Percentiles rank a stretch among this genome's conserved stretches.
Conservation (phyloP, 2,888 invertebrate species). For the Callyntrura sp. region DNA sequence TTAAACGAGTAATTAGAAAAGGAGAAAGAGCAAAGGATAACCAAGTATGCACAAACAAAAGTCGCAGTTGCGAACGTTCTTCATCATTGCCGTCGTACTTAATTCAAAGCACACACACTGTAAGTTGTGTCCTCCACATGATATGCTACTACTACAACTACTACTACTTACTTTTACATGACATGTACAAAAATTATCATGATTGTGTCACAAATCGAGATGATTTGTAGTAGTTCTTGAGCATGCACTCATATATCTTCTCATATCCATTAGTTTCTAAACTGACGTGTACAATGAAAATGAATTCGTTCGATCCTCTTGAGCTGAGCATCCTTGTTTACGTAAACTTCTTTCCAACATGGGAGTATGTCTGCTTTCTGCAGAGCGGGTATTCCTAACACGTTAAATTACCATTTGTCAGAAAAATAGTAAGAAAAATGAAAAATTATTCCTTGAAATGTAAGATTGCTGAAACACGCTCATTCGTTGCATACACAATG, state of each 20-base stretch:
- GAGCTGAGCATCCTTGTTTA: no score
- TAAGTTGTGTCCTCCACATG: no score
- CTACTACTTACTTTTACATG: no score
- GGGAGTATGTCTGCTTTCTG: neutral
- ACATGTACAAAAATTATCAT: no score
- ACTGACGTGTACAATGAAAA: no score
- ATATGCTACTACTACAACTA: no score
- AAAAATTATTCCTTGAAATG: conserved; percentile 15
- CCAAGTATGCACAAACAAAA: conserved; percentile 17
- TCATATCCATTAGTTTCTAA: no score
- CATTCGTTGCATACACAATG: neutral
- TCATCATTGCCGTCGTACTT: no score
- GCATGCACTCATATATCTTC: conserved; percentile 7
- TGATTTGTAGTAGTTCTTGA: no score
- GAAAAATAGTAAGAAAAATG: conserved; percentile 15
- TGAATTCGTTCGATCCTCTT: no score
- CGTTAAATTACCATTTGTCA: conserved; percentile 9
- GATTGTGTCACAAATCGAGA: neutral
- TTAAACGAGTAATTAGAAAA: conserved; percentile 9
- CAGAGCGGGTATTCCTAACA: neutral
- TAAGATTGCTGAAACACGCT: neutral
- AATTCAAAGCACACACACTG: no score
- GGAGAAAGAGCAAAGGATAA: neutral
- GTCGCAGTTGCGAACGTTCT: conserved; percentile 4
- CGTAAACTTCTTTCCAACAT: no score